Conservation (phyloP, 2,888 invertebrate species). For the Limenitis arthemis region DNA sequence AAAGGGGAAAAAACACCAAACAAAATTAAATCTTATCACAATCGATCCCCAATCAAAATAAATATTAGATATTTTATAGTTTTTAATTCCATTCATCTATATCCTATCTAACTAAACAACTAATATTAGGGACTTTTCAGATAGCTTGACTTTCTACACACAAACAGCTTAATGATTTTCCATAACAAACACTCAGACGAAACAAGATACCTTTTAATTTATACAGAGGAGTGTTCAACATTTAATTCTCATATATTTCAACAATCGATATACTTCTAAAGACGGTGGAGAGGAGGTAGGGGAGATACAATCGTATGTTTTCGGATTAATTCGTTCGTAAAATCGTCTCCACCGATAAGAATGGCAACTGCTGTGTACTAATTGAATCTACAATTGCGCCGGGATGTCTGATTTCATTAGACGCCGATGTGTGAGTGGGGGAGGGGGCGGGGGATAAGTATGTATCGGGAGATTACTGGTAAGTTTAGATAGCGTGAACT, state of each 20-base stretch:
- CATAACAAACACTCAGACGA: background rate
- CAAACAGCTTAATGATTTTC: no score
- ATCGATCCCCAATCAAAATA: conserved; percentile 30
- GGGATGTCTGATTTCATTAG: conserved; percentile 69
- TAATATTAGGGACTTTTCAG: no score
- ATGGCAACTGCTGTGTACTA: conserved; percentile 69
- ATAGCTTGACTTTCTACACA: no score
- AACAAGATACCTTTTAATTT: conserved; percentile 4
- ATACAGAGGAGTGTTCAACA: conserved; percentile 16
- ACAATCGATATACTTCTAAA: conserved; percentile 50
- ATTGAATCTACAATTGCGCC: conserved; percentile 70
- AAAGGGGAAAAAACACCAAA: background rate
- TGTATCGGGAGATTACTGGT: conserved; percentile 29
- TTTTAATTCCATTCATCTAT: no score
- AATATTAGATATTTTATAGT: no score
- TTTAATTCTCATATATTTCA: conserved; percentile 46
- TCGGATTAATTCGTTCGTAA: conserved; percentile 72
- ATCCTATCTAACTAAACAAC: no score
- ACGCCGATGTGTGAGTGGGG: conserved; percentile 41
- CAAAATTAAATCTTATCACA: conserved; percentile 9
- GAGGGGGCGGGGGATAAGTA: conserved; percentile 29
- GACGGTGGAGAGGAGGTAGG: conserved; percentile 47
- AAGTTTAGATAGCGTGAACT: no score
- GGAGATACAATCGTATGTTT: conserved; percentile 70
- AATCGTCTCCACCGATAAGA: conserved; percentile 71